Evolutionary conservation across 1,140 invertebrate species (phyloP), one percentile per base, ranked within the genome.

Genomic region (Asbolus verrucosus): DNA sequence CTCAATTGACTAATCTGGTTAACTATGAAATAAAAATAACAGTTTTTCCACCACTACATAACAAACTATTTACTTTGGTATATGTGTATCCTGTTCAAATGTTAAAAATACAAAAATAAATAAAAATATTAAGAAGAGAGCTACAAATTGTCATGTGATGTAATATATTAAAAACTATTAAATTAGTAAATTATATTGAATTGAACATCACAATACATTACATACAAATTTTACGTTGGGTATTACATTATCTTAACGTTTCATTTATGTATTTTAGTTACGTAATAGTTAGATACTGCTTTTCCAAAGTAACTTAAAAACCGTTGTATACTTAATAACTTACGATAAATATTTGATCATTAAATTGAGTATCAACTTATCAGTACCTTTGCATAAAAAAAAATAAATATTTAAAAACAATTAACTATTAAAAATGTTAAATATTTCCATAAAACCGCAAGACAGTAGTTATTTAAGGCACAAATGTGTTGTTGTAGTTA

Each of bases 331-430:
- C 11, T 11, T 6, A 2, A n/a, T 30, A 30, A 30, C 27, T 30
- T 30, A 30, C 27, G 33, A 36, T 38, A 33, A 62, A 6, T 36
- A 62, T 62, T 62, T 11, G 30, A 62, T 13, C 59, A 9, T 36
- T 6, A 27, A 60, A 33, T 18, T 62, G 33, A 63, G 33, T 63
- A 63, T 63, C 41, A 63, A 6, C 13, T 54, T 9, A 9, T 33
- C 36, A 63, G 50, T 59, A 59, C 50, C 19, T 27, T 13, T 16
- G 9, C n/a, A 19, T 59, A 21, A 9, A 59, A 21, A 59, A 30
- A 39, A 21, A 41, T 63, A 62, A 36, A 62, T 14, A 38, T 62
- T 36, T 18, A 62, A 62, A 33, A 62, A 4, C 8, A 8, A 54
- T 54, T 36, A 54, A 27, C 19, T 6, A 27, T 24, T n/a, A 11